Evolutionary conservation across 2,797 vertebrate genomes (phyloP).

Genomic region (Manis javanica): DNA sequence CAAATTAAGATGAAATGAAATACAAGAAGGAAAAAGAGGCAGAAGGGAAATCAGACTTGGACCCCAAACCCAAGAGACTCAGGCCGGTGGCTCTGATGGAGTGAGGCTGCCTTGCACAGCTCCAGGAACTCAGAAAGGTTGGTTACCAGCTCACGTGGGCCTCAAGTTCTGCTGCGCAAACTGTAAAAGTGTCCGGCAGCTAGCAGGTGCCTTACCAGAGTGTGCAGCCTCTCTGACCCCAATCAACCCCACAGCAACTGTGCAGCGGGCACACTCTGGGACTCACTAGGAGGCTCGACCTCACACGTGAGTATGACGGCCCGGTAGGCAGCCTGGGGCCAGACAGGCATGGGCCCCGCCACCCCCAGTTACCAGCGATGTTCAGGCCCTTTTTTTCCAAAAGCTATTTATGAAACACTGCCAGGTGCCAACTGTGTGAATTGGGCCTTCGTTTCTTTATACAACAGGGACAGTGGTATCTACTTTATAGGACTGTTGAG

Average conservation of each 20-base stretch:
- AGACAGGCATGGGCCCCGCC: accelerated
- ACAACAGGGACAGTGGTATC: background rate
- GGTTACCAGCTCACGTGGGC: accelerated
- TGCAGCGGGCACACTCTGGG: background rate
- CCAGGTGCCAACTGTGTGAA: background rate
- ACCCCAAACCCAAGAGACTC: background rate
- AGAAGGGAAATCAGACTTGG: background rate
- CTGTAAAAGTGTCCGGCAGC: background rate
- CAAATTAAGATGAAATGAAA: slow-evolving; percentile 78
- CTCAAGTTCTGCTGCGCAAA: accelerated
- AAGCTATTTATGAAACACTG: too few species aligned
- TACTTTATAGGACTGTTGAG: background rate
- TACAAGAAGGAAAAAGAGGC: background rate
- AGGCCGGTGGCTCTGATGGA: accelerated
- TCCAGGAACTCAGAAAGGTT: accelerated
- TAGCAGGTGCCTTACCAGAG: background rate
- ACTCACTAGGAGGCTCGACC: accelerated
- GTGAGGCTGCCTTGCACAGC: accelerated
- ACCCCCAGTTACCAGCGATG: accelerated
- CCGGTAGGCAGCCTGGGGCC: background rate
- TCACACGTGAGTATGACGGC: accelerated
- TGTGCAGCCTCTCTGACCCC: background rate
- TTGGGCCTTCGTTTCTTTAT: background rate
- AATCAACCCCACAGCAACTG: background rate
- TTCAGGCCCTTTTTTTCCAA: accelerated